Evolutionary conservation across 2,888 invertebrate species (phyloP), one percentile per base, ranked within the genome.

Genomic region (Synergus itoensis): DNA sequence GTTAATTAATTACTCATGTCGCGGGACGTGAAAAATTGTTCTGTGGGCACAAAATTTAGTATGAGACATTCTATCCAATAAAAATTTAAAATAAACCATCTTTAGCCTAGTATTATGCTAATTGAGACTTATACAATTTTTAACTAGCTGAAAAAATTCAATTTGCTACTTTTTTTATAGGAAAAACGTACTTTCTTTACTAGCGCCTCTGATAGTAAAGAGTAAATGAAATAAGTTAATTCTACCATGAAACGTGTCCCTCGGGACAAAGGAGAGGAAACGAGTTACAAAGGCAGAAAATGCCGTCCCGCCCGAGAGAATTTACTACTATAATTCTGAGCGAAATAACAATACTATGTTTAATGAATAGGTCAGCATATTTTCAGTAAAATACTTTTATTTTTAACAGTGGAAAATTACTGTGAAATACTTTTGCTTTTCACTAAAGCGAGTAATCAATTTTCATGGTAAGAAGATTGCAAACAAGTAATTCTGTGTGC

Each of bases 401-500:
- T 53, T n/a, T 11, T 0, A 4, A n/a, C 60, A 60, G 9, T 60
- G 3, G 11, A 21, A 60, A 60, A 21, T 21, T 8, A 60, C 18
- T 21, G 11, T 21, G 60, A 4, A 21, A 21, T 18, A 21, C 60
- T 21, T 60, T 53, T 60, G 18, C 12, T 60, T 21, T 12, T 1
- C 1, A 11, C 60, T 4, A 4, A 21, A 60, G 63, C 79, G 82
- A 87, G 85, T 90, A 88, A 89, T 90, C 86, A 90, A 87, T 89
- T 89, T 90, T 88, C 84, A 80, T 82, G 76, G 82, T 85, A 86
- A 89, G 88, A 87, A 81, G 88, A 86, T 83, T 81, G 89, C 85
- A 90, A 90, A 89, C 82, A 83, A 78, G 76, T 76, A 79, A 69
- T 76, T 62, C 57, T 83, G 86, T 87, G 85, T 87, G 80, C 85